phyloP scores from a whole-genome alignment of 1,140 invertebrate genomes.

The Vollenhovia emeryi region DNA sequence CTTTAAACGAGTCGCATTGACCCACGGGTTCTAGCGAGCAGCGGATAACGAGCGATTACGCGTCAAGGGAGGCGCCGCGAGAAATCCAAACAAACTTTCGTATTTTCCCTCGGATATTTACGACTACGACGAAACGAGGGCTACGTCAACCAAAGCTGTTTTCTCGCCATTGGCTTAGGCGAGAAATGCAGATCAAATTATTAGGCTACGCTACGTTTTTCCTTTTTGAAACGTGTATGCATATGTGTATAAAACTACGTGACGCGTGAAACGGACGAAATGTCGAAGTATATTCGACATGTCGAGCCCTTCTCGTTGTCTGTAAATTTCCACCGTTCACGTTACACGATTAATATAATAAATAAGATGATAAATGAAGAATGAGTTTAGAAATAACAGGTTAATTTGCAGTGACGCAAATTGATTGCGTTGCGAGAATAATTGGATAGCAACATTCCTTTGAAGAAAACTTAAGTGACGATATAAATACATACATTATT shows the following conservation, averaged over 20 bases:
- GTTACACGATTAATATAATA: background rate
- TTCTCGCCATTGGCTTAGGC: slow-evolving; percentile 6
- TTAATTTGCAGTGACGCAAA: background rate
- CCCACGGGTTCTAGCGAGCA: background rate
- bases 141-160: background rate
- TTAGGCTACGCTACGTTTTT: background rate
- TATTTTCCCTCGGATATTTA: slow-evolving; percentile 59
- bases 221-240: background rate
- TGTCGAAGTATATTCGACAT: background rate
- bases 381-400: no score
- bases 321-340: background rate
- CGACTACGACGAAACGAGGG: slow-evolving; percentile 41
- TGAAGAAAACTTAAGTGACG: background rate
- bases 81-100: slow-evolving; percentile 59
- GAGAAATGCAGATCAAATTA: slow-evolving; percentile 49
- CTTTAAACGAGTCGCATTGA: slow-evolving; percentile 8
- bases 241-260: background rate
- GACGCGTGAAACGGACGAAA: background rate
- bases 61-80: slow-evolving; percentile 18
- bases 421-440: background rate
- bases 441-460: background rate
- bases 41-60: background rate
- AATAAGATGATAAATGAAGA: background rate
- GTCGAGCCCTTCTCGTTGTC: background rate
- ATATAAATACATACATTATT: no score